Evolutionary conservation across 2,797 vertebrate species (phyloP).

Genomic region (Carduelis carduelis): DNA sequence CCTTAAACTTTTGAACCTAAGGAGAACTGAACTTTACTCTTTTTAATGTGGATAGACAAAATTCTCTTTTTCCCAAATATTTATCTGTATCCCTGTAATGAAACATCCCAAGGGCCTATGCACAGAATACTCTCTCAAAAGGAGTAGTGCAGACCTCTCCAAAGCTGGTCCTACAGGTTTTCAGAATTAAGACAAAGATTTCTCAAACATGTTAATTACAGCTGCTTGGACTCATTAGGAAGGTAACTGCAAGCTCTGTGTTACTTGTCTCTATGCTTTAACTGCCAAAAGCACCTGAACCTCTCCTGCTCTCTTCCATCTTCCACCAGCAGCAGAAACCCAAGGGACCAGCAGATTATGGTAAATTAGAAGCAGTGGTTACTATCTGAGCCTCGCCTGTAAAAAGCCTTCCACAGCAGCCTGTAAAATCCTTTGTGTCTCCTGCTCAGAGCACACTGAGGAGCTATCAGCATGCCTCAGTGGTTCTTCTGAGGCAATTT

Average conservation of each 20-base stretch:
- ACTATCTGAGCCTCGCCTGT: background rate
- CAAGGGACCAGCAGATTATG: rapidly evolving
- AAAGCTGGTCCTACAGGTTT: background rate
- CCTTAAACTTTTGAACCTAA: background rate
- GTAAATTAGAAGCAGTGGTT: background rate
- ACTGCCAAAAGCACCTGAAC: background rate
- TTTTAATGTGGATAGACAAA: background rate
- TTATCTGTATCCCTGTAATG: background rate
- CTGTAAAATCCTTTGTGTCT: background rate
- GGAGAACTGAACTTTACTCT: background rate
- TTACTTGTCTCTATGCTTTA: rapidly evolving
- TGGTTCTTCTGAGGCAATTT: background rate
- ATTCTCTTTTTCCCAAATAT: background rate
- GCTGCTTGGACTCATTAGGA: background rate
- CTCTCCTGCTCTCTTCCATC: background rate
- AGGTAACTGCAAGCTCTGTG: background rate
- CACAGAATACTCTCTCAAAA: background rate
- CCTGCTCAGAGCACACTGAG: background rate
- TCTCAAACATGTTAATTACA: background rate
- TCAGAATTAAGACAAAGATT: background rate
- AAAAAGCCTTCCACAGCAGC: background rate
- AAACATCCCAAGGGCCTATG: background rate
- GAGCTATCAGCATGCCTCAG: background rate
- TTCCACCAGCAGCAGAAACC: background rate
- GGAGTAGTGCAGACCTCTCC: background rate